phyloP scores from a whole-genome alignment of 53 echinoderm and acorn worm species.

The Apostichopus leukothele region DNA sequence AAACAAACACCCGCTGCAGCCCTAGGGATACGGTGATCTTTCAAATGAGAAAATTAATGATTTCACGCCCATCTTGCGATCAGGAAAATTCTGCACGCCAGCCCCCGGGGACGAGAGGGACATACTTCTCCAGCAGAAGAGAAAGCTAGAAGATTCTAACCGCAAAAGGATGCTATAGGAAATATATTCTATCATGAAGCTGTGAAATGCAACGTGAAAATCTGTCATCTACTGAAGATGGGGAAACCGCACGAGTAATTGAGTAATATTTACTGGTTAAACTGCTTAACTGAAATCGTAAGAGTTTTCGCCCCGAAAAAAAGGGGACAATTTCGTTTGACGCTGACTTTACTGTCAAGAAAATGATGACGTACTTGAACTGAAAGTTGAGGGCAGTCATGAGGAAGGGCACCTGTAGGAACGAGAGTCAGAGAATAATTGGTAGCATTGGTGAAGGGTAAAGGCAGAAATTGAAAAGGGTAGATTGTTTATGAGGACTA shows the following conservation, averaged over 20 bases:
- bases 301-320: neutral
- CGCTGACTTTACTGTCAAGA: too few relatives aligned
- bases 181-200: slow-evolving; percentile 10
- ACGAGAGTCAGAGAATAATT: too few relatives aligned
- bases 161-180: neutral
- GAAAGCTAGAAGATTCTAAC: slow-evolving; percentile 8
- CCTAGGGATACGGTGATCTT: slow-evolving; percentile 33
- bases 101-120: slow-evolving; percentile 26
- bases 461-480: too few relatives aligned
- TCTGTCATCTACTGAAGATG: slow-evolving; percentile 11
- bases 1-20: slow-evolving; percentile 32
- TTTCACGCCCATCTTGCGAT: slow-evolving; percentile 42
- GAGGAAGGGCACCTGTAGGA: too few relatives aligned
- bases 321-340: too few relatives aligned
- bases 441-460: too few relatives aligned
- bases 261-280: slow-evolving; percentile 5
- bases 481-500: too few relatives aligned
- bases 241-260: slow-evolving; percentile 1
- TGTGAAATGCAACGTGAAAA: slow-evolving; percentile 32
- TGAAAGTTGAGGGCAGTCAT: too few relatives aligned
- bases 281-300: neutral
- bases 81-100: slow-evolving; percentile 14
- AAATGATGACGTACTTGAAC: too few relatives aligned
- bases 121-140: slow-evolving; percentile 15
- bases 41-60: slow-evolving; percentile 42